phyloP scores from a whole-genome alignment of 1,140 invertebrate genomes.

The Triops cancriformis region DNA sequence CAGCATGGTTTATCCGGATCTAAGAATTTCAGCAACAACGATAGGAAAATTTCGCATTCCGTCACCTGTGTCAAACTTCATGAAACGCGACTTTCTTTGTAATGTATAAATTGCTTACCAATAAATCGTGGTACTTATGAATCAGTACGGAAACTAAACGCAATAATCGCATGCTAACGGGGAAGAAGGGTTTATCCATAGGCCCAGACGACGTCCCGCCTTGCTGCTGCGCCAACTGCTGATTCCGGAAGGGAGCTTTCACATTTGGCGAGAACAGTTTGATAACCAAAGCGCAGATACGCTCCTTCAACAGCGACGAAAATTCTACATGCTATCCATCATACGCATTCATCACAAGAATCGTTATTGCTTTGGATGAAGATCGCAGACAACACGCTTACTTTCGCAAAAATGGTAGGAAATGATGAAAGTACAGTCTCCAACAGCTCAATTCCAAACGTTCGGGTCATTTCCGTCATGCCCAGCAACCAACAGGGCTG shows the following conservation, averaged over 20 bases:
- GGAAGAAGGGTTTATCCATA: conserved; percentile 89
- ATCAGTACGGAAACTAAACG: conserved; percentile 86
- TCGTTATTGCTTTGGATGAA: neutral
- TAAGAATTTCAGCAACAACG: conserved; percentile 91
- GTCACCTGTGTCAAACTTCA: conserved; percentile 58
- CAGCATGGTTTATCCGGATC: conserved; percentile 92
- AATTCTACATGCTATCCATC: conserved; percentile 83
- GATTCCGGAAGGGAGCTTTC: conserved; percentile 60
- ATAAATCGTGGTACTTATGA: conserved; percentile 82
- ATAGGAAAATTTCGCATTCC: conserved; percentile 97
- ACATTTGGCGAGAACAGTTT: conserved; percentile 96
- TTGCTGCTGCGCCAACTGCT: conserved; percentile 38
- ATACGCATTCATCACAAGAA: conserved; percentile 32
- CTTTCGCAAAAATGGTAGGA: conserved; percentile 84
- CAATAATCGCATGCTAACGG: conserved; percentile 88
- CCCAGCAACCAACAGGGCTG: conserved; percentile 89
- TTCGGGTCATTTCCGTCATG: conserved; percentile 93
- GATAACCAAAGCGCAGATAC: conserved; percentile 94
- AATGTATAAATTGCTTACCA: conserved; percentile 54
- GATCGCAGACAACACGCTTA: conserved; percentile 39
- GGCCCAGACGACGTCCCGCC: conserved; percentile 36
- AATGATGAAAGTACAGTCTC: conserved; percentile 89
- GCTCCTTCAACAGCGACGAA: conserved; percentile 86
- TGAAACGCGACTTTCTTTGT: neutral
- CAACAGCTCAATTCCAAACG: conserved; percentile 89